Conservation (phyloP, 2,797 vertebrate genomes). For the Gadopsis marmoratus region DNA sequence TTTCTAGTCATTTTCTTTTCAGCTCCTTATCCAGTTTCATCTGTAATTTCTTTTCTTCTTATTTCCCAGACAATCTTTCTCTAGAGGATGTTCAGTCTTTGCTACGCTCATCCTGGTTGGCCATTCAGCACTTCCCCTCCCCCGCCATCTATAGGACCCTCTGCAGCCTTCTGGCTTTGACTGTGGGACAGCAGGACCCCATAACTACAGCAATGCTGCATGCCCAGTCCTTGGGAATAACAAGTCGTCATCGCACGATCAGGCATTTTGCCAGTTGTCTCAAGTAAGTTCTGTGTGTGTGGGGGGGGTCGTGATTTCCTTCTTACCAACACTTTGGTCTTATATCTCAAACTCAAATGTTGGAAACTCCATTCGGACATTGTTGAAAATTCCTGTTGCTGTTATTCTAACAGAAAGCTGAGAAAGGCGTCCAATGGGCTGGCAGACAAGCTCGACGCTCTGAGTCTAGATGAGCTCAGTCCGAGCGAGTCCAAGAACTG, state of each 20-base stretch:
- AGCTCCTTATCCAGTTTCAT: background rate
- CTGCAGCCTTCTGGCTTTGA: conserved; percentile 87
- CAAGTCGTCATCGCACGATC: conserved; percentile 89
- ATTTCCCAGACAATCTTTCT: conserved; percentile 78
- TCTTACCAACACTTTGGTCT: background rate
- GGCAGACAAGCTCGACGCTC: conserved; percentile 79
- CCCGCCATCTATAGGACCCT: conserved; percentile 85
- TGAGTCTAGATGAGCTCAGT: conserved; percentile 82
- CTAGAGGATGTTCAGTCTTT: conserved; percentile 80
- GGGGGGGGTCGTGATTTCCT: background rate
- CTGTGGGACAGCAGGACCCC: conserved; percentile 85
- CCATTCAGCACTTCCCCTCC: conserved; percentile 89
- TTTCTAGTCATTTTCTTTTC: background rate
- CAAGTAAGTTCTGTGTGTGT: too few relatives aligned
- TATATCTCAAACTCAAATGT: background rate
- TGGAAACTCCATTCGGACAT: background rate
- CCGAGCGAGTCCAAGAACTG: background rate
- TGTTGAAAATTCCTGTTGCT: background rate
- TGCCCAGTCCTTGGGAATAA: conserved; percentile 88
- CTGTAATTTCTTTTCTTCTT: conserved; percentile 1
- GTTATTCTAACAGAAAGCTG: conserved; percentile 83
- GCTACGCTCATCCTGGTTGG: conserved; percentile 84
- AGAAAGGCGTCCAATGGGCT: conserved; percentile 82
- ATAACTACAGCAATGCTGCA: conserved; percentile 88
- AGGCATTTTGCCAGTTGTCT: conserved; percentile 85